Conservation (phyloP, 2,113 vertebrate genomes). For the Anoura caudifer region DNA sequence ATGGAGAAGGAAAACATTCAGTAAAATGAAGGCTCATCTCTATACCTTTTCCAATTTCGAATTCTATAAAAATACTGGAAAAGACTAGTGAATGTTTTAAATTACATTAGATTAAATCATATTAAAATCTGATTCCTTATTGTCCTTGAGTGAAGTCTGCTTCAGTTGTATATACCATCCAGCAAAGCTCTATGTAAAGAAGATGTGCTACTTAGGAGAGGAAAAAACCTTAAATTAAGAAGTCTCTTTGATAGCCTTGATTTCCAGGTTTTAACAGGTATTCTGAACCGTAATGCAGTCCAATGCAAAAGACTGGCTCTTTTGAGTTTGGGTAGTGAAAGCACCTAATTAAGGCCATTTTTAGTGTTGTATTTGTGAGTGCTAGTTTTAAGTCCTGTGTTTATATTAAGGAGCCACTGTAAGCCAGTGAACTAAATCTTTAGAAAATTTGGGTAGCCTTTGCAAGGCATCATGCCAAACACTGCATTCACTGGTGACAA, state of each 20-base stretch:
- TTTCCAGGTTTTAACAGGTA: background rate
- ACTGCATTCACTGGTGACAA: background rate
- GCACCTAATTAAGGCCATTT: background rate
- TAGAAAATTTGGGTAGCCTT: background rate
- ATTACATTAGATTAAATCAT: constrained; percentile 36
- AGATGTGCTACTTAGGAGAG: background rate
- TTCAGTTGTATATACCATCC: background rate
- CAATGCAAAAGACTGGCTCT: background rate
- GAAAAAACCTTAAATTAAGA: background rate
- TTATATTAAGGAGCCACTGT: background rate
- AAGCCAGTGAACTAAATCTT: background rate
- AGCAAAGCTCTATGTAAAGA: constrained; percentile 12
- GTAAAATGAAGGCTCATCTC: background rate
- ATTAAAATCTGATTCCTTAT: constrained; percentile 13
- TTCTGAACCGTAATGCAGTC: background rate
- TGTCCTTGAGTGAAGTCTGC: constrained; percentile 35
- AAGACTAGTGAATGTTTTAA: constrained; percentile 55
- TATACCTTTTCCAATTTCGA: constrained; percentile 9
- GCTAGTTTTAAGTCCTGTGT: background rate
- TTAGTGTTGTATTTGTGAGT: background rate
- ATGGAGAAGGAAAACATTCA: background rate
- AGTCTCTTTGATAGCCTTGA: background rate
- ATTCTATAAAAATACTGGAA: background rate
- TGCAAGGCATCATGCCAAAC: background rate
- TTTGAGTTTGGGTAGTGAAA: background rate